Conservation (phyloP, 2,113 vertebrate species). For the Rhinoptilus africanus region DNA sequence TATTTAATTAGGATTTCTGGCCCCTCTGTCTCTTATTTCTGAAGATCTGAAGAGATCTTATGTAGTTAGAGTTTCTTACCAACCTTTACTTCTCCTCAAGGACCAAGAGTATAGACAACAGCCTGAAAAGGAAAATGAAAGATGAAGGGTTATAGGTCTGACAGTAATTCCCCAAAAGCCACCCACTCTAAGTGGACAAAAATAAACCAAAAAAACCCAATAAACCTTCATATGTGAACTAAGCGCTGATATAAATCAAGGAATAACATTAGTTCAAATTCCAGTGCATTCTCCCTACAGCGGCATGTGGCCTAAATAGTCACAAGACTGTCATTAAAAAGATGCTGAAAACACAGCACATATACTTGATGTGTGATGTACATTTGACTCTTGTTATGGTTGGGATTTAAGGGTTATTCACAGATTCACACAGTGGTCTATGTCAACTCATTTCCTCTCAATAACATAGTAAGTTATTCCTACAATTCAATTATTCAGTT, state of each 20-base stretch:
- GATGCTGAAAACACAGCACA: background rate
- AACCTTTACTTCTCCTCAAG: background rate
- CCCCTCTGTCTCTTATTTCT: background rate
- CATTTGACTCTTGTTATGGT: background rate
- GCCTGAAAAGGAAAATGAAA: background rate
- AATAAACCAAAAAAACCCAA: background rate
- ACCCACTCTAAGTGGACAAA: background rate
- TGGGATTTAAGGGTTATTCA: background rate
- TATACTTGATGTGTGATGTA: background rate
- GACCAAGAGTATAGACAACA: background rate
- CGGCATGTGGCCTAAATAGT: background rate
- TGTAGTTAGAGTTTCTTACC: background rate
- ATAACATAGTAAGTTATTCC: background rate
- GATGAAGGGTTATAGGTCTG: background rate
- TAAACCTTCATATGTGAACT: background rate
- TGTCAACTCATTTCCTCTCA: background rate
- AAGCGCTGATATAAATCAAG: background rate
- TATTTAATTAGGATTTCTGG: background rate
- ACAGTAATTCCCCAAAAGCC: background rate
- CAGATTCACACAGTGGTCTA: background rate
- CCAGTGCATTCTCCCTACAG: background rate
- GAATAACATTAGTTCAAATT: background rate
- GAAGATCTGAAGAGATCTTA: background rate
- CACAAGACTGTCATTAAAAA: background rate
- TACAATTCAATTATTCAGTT: background rate